These are phyloP conservation scores for Peromyscus maniculatus DNA, from an alignment of 2,113 vertebrate genomes.

Conservation along the genomic window DNA sequence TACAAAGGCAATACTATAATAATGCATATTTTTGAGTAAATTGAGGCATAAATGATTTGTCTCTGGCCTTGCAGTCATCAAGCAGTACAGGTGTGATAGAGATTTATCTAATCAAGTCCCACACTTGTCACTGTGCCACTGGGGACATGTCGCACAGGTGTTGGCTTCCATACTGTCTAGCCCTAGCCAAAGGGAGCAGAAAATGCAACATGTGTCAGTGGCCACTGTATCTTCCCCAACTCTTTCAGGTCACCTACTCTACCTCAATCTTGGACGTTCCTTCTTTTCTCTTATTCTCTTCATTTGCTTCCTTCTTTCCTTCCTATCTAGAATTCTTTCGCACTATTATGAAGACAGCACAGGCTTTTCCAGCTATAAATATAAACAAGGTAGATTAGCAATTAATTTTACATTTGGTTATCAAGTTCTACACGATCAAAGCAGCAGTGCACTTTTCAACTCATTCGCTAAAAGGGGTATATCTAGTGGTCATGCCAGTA, in stretches of 20 bases:
- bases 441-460: slow-evolving; percentile 5
- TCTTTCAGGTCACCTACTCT: slow-evolving; percentile 34
- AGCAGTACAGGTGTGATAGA: not conserved
- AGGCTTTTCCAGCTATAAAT: slow-evolving; percentile 75
- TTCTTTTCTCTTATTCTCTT: slow-evolving; percentile 76
- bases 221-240: not conserved
- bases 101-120: not conserved
- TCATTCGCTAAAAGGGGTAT: slow-evolving; percentile 2
- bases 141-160: not conserved
- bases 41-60: slow-evolving; percentile 31
- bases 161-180: not conserved
- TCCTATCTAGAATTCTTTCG: slow-evolving; percentile 74
- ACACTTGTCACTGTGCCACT: not conserved
- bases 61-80: slow-evolving; percentile 6
- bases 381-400: slow-evolving; percentile 69
- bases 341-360: slow-evolving; percentile 56
- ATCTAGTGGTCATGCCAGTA: not conserved
- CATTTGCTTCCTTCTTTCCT: slow-evolving; percentile 75
- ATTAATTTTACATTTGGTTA: slow-evolving; percentile 57
- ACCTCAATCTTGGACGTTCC: slow-evolving; percentile 74
- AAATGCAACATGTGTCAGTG: not conserved
- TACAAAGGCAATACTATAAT: not conserved
- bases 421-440: slow-evolving; percentile 52
- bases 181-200: not conserved
- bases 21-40: slow-evolving; percentile 41